Conservation (phyloP, 2,888 invertebrate species). For the Rhopalosiphum nymphaeae region DNA sequence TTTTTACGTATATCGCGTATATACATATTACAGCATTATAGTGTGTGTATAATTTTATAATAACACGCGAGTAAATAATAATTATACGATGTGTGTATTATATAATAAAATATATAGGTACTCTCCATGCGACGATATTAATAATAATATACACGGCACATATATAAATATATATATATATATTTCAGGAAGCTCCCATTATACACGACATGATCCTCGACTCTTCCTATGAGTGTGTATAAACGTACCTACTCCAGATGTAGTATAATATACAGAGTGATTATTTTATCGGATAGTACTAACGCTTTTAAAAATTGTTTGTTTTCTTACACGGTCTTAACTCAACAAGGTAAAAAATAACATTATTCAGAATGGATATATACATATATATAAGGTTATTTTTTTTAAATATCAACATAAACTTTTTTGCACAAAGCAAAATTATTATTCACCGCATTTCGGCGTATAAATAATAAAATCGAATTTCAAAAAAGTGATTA, state of each 20-base stretch:
- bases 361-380: not conserved
- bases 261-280: not conserved
- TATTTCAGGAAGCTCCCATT: constrained; percentile 25
- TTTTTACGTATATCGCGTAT: not conserved
- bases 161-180: too few relatives aligned
- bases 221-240: not conserved
- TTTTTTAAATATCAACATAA: not conserved
- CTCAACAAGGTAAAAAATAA: not conserved
- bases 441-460: not conserved
- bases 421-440: not conserved
- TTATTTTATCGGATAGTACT: not conserved
- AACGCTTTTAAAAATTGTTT: not conserved
- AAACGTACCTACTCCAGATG: not conserved
- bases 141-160: not conserved
- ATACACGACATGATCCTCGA: not conserved
- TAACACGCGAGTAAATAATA: not conserved
- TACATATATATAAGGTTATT: not conserved
- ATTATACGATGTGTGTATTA: not conserved
- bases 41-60: not conserved
- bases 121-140: not conserved
- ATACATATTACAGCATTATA: not conserved
- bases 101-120: not conserved
- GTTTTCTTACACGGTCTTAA: not conserved
- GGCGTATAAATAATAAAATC: not conserved
- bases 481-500: not conserved